These are phyloP conservation scores for Dysmachus trigonus DNA, from an alignment of 2,888 invertebrate genomes.

Conservation along the genomic window DNA sequence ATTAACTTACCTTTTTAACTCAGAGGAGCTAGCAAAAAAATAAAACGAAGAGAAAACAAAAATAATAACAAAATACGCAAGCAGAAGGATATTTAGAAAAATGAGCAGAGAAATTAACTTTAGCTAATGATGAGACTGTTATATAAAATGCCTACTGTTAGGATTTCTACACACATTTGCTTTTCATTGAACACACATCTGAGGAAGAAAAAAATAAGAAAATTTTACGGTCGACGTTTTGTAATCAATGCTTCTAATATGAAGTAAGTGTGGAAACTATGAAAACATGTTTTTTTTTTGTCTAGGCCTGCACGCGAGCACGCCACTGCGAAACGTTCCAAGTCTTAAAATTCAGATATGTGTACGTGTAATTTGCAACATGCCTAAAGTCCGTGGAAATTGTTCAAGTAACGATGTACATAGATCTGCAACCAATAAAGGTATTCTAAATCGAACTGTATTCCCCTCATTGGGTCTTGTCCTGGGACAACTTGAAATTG, in stretches of 20 bases:
- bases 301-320: background rate
- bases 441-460: background rate
- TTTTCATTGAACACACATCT: slow-evolving; percentile 25
- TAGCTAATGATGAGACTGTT: slow-evolving; percentile 50
- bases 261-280: background rate
- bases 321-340: background rate
- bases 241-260: background rate
- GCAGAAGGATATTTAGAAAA: background rate
- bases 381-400: background rate
- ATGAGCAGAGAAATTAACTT: slow-evolving; percentile 23
- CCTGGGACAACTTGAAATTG: background rate
- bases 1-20: background rate
- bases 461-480: background rate
- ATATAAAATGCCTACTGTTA: slow-evolving; percentile 46
- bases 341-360: background rate
- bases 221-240: background rate
- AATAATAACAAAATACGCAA: background rate
- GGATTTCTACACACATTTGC: slow-evolving; percentile 46
- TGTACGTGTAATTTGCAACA: background rate
- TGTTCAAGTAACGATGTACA: background rate
- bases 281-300: background rate
- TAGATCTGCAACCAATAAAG: background rate
- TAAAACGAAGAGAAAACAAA: background rate
- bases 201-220: background rate
- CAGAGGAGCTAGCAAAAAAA: background rate